Evolutionary conservation across 2,797 vertebrate genomes (phyloP), one percentile per base, ranked within the genome.

Genomic region (Molossus alvarezi): DNA sequence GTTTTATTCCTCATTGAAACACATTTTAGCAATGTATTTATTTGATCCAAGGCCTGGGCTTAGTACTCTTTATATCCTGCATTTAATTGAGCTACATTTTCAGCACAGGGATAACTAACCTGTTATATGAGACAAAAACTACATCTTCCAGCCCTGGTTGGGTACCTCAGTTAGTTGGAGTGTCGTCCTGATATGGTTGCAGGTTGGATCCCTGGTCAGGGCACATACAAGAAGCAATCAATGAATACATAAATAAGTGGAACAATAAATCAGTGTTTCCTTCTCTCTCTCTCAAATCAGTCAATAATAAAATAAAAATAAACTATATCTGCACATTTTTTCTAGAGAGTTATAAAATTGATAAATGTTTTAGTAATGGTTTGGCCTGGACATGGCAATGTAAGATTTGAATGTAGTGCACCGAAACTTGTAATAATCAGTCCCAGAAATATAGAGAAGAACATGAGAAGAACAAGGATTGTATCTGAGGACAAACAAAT

Each of bases 281-380:
- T 53, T n/a, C 1, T n/a, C 13, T n/a, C 64, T 65, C 64, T 67
- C 64, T 33, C 7, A 67, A 67, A 67, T 33, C n/a, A 67, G n/a
- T 18, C 15, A 67, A 67, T 67, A 67, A 67, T 67, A 67, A 67
- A 67, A n/a, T n/a, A 33, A 67, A 67, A 53, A 53, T 10, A 53
- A 53, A 53, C 51, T 53, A 53, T 6, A 87, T 72, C 27, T 86
- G 91, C 14, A 53, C 23, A 82, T 81, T 94, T 96, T 96, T 92
- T 81, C 15, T 81, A 69, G 58, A 88, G 6, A 60, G 23, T 29
- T 58, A 72, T 41, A 77, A 9, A 80, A 67, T 25, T 76, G 33
- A 48, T 69, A 48, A 80, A 83, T 93, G 58, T 4, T 75, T 91
- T 45, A 77, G 9, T 33, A 51, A 45, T 29, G 7, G 8, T 92